A percentile compares a stretch with the other conserved stretches of the same genome.
Evolutionary conservation across 2,888 invertebrate genomes (phyloP).

Genomic region (Heteromurus nitidus): DNA sequence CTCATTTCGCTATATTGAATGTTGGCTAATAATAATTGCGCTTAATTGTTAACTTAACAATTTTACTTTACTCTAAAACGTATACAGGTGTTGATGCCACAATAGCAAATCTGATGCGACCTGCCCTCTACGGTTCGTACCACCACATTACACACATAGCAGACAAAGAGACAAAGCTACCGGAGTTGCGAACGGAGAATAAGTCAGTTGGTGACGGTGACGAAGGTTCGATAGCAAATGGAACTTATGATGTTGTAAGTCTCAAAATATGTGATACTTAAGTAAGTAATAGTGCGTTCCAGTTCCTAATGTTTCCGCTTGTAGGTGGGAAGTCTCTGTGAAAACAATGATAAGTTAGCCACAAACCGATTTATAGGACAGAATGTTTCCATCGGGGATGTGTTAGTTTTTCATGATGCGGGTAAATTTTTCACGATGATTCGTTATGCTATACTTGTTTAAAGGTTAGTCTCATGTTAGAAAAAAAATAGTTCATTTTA

Average conservation of each 20-base stretch:
- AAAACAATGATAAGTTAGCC: conserved; percentile 52
- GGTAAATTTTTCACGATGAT: no score
- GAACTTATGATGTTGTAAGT: conserved; percentile 53
- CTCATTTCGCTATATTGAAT: no score
- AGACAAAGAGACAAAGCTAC: no score
- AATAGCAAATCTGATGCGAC: conserved; percentile 54
- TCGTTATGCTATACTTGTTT: no score
- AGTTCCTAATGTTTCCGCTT: background rate
- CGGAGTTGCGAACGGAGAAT: background rate
- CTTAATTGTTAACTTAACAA: no score
- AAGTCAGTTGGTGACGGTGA: background rate
- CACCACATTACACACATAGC: conserved; percentile 48
- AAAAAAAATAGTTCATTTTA: no score
- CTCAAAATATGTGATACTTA: no score
- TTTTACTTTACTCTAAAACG: no score
- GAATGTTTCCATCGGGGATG: conserved; percentile 33
- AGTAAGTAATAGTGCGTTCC: no score
- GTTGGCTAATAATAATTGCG: no score
- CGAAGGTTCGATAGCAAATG: background rate
- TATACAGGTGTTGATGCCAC: conserved; percentile 50
- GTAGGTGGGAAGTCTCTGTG: conserved; percentile 51
- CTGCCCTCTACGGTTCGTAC: conserved; percentile 48
- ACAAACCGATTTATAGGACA: conserved; percentile 19
- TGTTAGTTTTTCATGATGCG: conserved; percentile 44
- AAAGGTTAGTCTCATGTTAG: no score